Base-by-base conservation (phyloP, 2,113 vertebrate genomes). In the Lota lota region DNA sequence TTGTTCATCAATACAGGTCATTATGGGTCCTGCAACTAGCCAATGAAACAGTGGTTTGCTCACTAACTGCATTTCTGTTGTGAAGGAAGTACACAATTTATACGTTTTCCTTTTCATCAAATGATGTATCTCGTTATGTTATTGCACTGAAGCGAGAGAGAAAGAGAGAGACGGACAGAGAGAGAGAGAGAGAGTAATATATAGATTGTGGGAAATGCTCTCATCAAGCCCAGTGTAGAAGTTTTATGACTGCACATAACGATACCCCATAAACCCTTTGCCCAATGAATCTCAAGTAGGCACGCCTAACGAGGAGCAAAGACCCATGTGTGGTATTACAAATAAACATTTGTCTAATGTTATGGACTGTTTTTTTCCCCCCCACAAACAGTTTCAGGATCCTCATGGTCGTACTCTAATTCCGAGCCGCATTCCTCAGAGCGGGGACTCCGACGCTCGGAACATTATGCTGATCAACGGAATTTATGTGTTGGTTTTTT, bases 281-380 rank as follows among this genome's bases (percentile, higher is more conserved):
- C 68, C 54, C 73, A 78, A 68, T 84, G 79, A 83, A 73, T 77
- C 22, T 14, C 67, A 80, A 83, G 21, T 22, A 68, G 69, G n/a
- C 75, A 66, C 11, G 19, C 0, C 58, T 59, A 77, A 67, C 62
- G 61, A 69, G 73, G 18, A 67, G 33, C 4, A 50, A 68, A 60
- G 19, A 5, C n/a, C 18, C 18, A 64, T 50, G 20, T 24, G 8
- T 61, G 62, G 10, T 33, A 79, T 71, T 62, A 77, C 72, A 69
- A 7, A 5, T 0, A 60, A 64, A 66, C 22, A 16, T 59, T 61
- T 69, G 80, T 80, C 73, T 78, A 66, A 75, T 73, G 60, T 67
- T 67, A 72, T 72, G 63, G 68, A 65, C 53, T 22, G 64, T 75
- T 68, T 79, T 74, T 74, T 60, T 63, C 64, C 72, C 18, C 51